Conservation (phyloP, 2,113 vertebrate species). For the Polyodon spathula region DNA sequence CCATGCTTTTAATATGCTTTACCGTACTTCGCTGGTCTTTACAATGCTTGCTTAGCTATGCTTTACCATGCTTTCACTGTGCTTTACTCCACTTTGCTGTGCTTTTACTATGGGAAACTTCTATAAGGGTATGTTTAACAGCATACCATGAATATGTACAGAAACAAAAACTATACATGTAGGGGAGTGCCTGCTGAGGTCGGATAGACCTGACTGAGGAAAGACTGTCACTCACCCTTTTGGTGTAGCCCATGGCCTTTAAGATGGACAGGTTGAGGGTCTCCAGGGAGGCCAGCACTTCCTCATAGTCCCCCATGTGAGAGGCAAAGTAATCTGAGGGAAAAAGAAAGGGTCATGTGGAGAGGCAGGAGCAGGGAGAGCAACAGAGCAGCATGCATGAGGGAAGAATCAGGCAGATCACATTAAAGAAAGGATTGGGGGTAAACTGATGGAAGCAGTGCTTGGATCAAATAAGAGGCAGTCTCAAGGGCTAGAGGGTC, state of each 20-base stretch:
- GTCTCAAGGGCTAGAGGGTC: too few species aligned
- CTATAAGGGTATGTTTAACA: too few species aligned
- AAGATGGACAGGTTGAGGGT: conserved; percentile 92
- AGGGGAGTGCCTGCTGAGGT: neutral
- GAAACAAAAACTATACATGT: neutral
- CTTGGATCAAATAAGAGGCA: neutral
- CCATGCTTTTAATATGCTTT: too few species aligned
- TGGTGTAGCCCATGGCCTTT: conserved; percentile 97
- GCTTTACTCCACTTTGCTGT: too few species aligned
- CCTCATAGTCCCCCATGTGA: conserved; percentile 96
- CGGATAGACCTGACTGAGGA: neutral
- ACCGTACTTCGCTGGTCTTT: too few species aligned
- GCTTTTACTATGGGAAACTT: too few species aligned
- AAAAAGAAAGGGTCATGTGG: conserved; percentile 9
- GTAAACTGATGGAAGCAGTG: neutral
- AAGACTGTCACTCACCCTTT: conserved; percentile 61
- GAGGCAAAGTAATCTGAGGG: conserved; percentile 87
- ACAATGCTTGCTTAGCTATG: too few species aligned
- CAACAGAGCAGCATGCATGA: neutral
- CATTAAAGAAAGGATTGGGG: neutral
- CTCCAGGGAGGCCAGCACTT: conserved; percentile 86
- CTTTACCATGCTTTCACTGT: too few species aligned
- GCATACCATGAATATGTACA: neutral
- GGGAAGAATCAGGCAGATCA: neutral
- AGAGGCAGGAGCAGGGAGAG: neutral